Evolutionary conservation across 1,140 invertebrate genomes (phyloP).

Genomic region (Harpegnathos saltator): DNA sequence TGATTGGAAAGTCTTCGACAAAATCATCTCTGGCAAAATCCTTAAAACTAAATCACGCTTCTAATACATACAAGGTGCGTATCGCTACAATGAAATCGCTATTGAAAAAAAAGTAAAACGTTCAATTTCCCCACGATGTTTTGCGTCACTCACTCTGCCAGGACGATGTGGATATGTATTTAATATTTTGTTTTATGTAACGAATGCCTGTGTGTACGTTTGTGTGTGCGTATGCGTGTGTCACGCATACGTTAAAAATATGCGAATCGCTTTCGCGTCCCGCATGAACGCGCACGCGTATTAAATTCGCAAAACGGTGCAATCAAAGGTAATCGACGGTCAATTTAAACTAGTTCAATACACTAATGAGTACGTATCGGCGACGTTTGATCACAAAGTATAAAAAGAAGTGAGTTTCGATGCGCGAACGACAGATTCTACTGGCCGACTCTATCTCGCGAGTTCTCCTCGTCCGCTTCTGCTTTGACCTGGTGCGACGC

Average conservation of each 20-base stretch:
- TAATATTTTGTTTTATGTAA: not conserved
- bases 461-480: not conserved
- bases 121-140: not conserved
- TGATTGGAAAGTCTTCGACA: no score
- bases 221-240: not conserved
- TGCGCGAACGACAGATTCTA: not conserved
- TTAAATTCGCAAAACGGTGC: not conserved
- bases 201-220: not conserved
- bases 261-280: not conserved
- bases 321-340: constrained; percentile 3
- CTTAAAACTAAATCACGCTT: no score
- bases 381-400: not conserved
- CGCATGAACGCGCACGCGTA: not conserved
- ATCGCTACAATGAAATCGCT: not conserved
- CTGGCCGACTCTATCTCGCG: not conserved
- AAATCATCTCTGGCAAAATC: no score
- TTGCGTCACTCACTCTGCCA: no score
- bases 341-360: not conserved
- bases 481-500: not conserved
- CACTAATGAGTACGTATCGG: not conserved
- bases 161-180: constrained; percentile 1
- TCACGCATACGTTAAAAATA: constrained; percentile 36
- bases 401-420: not conserved
- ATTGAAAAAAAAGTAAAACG: not conserved
- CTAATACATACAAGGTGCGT: no score